Percentiles rank a stretch among this genome's conserved stretches.
These are phyloP conservation scores for Metridium senile DNA, from an alignment of 92 coral and sea anemone genomes.

Conservation along the genomic window DNA sequence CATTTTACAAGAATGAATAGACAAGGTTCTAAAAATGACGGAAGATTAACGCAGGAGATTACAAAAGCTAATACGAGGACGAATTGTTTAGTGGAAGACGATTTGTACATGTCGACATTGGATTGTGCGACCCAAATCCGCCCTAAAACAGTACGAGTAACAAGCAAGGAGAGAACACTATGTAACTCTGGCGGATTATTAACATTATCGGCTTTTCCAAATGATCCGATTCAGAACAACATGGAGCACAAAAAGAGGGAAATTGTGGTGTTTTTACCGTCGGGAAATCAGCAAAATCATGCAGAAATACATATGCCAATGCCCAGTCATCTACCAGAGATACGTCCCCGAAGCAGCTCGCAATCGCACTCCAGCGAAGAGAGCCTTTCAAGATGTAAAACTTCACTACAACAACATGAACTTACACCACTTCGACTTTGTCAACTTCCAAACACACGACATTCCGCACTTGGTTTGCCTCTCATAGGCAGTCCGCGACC, in stretches of 20 bases:
- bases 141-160: constrained; percentile 5
- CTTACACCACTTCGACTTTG: background rate
- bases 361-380: background rate
- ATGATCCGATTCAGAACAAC: background rate
- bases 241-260: background rate
- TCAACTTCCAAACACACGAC: background rate
- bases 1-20: background rate
- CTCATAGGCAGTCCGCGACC: background rate
- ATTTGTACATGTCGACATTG: background rate
- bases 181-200: background rate
- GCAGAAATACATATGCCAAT: background rate
- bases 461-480: background rate
- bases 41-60: background rate
- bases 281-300: background rate
- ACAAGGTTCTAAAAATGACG: background rate
- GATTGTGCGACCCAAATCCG: background rate
- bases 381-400: background rate
- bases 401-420: background rate
- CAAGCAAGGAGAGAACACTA: background rate
- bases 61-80: background rate
- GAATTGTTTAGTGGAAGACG: background rate
- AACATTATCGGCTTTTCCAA: background rate
- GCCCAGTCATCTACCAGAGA: background rate
- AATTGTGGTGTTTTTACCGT: constrained; percentile 5
- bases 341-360: background rate